Conservation (phyloP, 2,888 invertebrate genomes). For the Rhaphigaster nebulosa region DNA sequence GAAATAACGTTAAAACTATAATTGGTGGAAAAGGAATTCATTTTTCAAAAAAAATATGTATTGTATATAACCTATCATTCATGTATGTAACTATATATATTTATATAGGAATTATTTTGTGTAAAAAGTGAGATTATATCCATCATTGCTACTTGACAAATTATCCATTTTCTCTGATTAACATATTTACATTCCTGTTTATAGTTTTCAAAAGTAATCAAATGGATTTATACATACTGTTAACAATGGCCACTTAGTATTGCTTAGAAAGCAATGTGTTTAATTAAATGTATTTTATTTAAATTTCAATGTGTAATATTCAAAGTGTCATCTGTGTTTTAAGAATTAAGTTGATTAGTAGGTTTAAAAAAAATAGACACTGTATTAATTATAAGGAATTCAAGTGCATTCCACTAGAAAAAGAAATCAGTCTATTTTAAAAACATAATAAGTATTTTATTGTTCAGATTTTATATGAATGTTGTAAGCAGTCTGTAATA, state of each 20-base stretch:
- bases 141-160: background rate
- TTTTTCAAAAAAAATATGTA: background rate
- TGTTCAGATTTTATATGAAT: slow-evolving; percentile 21
- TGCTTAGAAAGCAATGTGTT: background rate
- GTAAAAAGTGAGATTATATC: background rate
- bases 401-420: slow-evolving; percentile 34
- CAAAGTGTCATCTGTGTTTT: slow-evolving; percentile 37
- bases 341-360: slow-evolving; percentile 12
- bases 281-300: slow-evolving; percentile 8
- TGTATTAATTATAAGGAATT: slow-evolving; percentile 30
- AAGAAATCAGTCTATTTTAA: slow-evolving; percentile 14
- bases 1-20: background rate
- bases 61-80: background rate
- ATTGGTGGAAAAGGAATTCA: background rate
- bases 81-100: slow-evolving; percentile 5
- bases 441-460: background rate
- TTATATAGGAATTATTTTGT: background rate
- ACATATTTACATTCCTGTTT: slow-evolving; percentile 40
- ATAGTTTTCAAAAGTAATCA: background rate
- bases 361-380: background rate
- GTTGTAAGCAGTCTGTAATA: slow-evolving; percentile 1
- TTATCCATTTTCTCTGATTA: background rate
- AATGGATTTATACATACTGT: background rate
- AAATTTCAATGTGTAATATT: slow-evolving; percentile 12
- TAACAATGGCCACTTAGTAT: background rate